phyloP scores from a whole-genome alignment of 1,140 invertebrate genomes.

The Chironomus striatipennis region DNA sequence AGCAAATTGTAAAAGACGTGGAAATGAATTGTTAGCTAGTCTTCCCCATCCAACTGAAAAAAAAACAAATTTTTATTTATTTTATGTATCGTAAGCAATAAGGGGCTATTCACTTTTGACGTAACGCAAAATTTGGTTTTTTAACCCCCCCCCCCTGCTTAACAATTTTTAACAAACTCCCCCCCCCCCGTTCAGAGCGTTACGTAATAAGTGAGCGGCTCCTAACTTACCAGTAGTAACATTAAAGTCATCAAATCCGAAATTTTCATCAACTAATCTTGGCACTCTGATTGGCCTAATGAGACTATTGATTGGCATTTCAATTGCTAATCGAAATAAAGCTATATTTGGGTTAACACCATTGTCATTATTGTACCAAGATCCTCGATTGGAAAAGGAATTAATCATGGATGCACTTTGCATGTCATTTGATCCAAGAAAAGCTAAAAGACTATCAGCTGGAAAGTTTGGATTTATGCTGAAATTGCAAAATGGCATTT shows the following conservation, averaged over 20 bases:
- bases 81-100: background rate
- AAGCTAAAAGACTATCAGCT: background rate
- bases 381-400: background rate
- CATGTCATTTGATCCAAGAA: background rate
- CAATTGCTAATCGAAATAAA: background rate
- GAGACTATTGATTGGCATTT: background rate
- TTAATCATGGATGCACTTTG: background rate
- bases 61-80: background rate
- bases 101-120: too few relatives aligned
- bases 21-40: background rate
- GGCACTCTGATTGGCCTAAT: background rate
- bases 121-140: too few relatives aligned
- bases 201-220: too few relatives aligned
- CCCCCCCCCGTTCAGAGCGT: too few relatives aligned
- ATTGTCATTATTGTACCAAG: background rate
- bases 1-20: background rate
- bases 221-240: background rate
- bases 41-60: background rate
- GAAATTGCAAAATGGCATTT: background rate
- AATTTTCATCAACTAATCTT: background rate
- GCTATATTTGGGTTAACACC: background rate
- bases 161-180: background rate
- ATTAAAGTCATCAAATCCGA: background rate
- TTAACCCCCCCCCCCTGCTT: too few relatives aligned
- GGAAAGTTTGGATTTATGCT: background rate